Percentiles rank a stretch among this genome's conserved stretches.
Conservation (phyloP, 2,113 vertebrate species). For the Mastomys coucha region DNA sequence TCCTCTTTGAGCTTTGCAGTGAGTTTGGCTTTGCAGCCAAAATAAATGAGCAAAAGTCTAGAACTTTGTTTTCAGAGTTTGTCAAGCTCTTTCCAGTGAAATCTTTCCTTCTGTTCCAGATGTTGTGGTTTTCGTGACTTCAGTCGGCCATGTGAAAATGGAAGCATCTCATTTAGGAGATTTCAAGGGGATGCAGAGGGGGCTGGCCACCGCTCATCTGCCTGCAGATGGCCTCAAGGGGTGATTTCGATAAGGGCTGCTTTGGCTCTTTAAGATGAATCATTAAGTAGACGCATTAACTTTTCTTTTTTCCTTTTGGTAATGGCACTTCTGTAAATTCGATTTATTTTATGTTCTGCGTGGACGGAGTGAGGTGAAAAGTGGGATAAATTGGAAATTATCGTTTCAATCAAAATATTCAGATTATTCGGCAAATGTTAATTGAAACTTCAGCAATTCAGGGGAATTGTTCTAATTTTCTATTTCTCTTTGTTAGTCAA, state of each 20-base stretch:
- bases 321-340: conserved; percentile 36
- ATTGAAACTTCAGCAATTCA: conserved; percentile 50
- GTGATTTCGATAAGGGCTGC: neutral
- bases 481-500: conserved; percentile 31
- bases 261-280: neutral
- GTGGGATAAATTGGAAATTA: conserved; percentile 62
- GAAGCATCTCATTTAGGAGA: conserved; percentile 62
- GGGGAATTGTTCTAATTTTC: conserved; percentile 49
- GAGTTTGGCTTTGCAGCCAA: conserved; percentile 87
- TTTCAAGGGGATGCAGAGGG: conserved; percentile 55
- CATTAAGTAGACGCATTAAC: neutral
- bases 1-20: conserved; percentile 86
- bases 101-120: conserved; percentile 89
- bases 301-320: conserved; percentile 34
- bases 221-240: conserved; percentile 25
- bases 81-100: conserved; percentile 89
- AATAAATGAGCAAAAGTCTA: conserved; percentile 89
- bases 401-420: conserved; percentile 70
- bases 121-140: conserved; percentile 89
- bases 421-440: conserved; percentile 53
- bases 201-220: neutral
- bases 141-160: conserved; percentile 81
- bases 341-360: conserved; percentile 65
- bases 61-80: conserved; percentile 91
- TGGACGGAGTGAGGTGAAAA: conserved; percentile 26